Conservation (phyloP, 2,113 vertebrate species). For the Tautogolabrus adspersus region DNA sequence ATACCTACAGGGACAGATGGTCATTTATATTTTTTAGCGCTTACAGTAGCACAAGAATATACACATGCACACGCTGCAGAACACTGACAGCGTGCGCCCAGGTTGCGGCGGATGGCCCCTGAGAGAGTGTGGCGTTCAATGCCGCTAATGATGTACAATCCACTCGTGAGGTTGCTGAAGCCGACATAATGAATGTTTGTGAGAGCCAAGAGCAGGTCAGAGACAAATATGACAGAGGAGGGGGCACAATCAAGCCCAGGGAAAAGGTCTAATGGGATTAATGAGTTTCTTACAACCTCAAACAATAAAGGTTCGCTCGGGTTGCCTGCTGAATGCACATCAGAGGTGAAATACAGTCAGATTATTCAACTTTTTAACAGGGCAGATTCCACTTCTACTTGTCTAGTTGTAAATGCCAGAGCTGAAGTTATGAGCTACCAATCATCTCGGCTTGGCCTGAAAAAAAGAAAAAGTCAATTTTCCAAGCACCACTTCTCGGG, state of each 20-base stretch:
- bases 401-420: conserved; percentile 60
- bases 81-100: conserved; percentile 52
- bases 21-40: conserved; percentile 10
- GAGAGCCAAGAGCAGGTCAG: conserved; percentile 16
- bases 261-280: conserved; percentile 8
- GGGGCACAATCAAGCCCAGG: background rate
- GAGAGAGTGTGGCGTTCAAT: conserved; percentile 36
- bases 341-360: conserved; percentile 30
- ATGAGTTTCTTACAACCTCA: conserved; percentile 22
- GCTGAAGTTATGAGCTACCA: conserved; percentile 31
- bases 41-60: conserved; percentile 5
- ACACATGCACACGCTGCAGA: conserved; percentile 22
- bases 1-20: conserved; percentile 4
- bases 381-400: conserved; percentile 16
- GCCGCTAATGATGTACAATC: conserved; percentile 51
- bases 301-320: conserved; percentile 23
- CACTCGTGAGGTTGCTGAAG: conserved; percentile 36
- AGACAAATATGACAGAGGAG: conserved; percentile 17
- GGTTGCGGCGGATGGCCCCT: conserved; percentile 67
- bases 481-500: conserved; percentile 19
- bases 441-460: conserved; percentile 37
- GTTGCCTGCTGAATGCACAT: conserved; percentile 1
- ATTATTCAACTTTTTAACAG: conserved; percentile 40
- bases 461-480: conserved; percentile 12
- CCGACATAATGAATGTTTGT: conserved; percentile 56